These are phyloP conservation scores for Rugalucina vietnamica DNA, from an alignment of 2,888 invertebrate genomes.

Conservation along the genomic window DNA sequence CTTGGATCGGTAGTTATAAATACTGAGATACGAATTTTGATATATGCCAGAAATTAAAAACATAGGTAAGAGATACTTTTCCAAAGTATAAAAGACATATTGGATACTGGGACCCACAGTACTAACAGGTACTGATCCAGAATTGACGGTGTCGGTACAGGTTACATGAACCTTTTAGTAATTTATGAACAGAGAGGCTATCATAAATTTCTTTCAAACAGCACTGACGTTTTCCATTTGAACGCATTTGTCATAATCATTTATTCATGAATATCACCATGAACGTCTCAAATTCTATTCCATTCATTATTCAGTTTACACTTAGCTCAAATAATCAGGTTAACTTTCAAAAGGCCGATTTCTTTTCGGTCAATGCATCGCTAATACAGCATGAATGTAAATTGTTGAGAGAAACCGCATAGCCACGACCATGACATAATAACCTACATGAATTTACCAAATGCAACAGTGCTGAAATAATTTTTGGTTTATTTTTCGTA, in stretches of 20 bases:
- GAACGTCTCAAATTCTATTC: slow-evolving; percentile 4
- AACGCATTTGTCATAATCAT: not conserved
- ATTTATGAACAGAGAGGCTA: too few species aligned
- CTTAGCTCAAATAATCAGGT: not conserved
- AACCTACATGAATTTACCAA: not conserved
- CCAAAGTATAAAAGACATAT: too few species aligned
- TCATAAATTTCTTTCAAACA: not conserved
- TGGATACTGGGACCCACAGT: too few species aligned
- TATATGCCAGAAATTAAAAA: too few species aligned
- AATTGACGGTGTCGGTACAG: too few species aligned
- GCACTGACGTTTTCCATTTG: not conserved
- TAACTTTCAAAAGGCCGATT: not conserved
- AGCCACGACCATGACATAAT: not conserved
- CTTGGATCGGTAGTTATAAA: too few species aligned
- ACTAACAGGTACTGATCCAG: too few species aligned
- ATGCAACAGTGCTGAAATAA: not conserved
- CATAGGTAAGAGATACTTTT: too few species aligned
- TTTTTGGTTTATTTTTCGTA: too few species aligned
- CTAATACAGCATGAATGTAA: not conserved
- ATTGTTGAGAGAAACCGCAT: not conserved
- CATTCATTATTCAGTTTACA: not conserved
- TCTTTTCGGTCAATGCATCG: not conserved
- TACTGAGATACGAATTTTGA: too few species aligned
- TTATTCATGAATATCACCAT: not conserved
- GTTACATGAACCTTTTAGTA: too few species aligned